phyloP scores from a whole-genome alignment of 2,888 invertebrate species.

The Germaria angustata region DNA sequence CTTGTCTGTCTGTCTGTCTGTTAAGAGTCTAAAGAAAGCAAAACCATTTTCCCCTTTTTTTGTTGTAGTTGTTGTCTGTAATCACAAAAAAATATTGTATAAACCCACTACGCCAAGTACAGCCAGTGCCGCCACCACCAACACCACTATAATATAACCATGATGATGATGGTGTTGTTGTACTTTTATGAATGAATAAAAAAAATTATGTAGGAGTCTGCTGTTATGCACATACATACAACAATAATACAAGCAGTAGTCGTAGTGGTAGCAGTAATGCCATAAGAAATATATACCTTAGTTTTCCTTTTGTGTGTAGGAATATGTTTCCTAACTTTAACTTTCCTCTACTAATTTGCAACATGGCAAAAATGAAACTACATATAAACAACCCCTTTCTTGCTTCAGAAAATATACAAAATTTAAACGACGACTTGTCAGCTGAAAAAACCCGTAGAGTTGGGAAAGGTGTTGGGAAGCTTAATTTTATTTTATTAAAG shows the following conservation, averaged over 20 bases:
- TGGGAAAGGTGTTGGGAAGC: constrained; percentile 47
- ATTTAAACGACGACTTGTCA: constrained; percentile 38
- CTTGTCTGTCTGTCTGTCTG: constrained; percentile 53
- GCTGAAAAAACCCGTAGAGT: constrained; percentile 13
- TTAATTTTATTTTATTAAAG: constrained; percentile 58
- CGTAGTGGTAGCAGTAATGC: constrained; percentile 2
- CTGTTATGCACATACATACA: constrained; percentile 8
- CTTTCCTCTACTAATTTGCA: constrained; percentile 61
- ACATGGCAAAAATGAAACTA: constrained; percentile 51
- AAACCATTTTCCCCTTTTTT: constrained; percentile 61
- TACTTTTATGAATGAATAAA: constrained; percentile 65
- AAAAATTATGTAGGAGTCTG: constrained; percentile 56
- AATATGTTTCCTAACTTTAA: constrained; percentile 20
- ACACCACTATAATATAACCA: constrained; percentile 24
- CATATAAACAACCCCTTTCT: constrained; percentile 50
- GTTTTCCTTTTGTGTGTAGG: constrained; percentile 12
- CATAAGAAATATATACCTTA: constrained; percentile 41
- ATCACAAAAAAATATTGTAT: constrained; percentile 12
- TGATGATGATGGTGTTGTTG: constrained; percentile 32
- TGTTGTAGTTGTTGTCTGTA: constrained; percentile 43
- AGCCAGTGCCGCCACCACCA: constrained; percentile 36
- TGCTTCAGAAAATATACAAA: constrained; percentile 13
- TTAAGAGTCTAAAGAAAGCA: constrained; percentile 65
- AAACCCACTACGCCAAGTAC: constrained; percentile 48
- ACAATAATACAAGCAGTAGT: constrained; percentile 42